Conservation (phyloP, 2,113 vertebrate species). For the Cathartes aura region DNA sequence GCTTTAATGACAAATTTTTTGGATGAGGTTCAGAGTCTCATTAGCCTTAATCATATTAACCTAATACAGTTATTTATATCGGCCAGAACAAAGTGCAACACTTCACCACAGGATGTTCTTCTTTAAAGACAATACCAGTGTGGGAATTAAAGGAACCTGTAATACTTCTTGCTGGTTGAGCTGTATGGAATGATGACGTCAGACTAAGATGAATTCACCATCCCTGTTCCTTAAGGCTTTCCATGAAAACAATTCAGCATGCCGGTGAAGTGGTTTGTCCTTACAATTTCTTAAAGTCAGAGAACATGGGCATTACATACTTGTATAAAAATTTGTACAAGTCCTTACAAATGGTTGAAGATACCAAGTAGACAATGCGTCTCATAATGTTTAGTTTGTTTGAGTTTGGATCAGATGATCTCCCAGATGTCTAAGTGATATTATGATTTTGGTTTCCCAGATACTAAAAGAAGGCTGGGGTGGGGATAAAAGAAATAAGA, state of each 20-base stretch:
- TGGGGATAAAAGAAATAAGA: background rate
- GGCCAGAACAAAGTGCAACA: slow-evolving; percentile 61
- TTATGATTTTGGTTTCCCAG: background rate
- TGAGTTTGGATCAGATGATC: background rate
- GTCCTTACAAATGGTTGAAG: background rate
- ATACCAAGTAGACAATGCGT: background rate
- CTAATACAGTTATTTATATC: slow-evolving; percentile 65
- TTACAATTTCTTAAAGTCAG: background rate
- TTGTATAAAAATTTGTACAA: background rate
- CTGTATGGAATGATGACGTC: background rate
- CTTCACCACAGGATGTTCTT: slow-evolving; percentile 7
- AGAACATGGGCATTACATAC: background rate
- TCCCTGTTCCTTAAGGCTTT: background rate
- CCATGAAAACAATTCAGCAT: background rate
- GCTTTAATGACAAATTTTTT: slow-evolving; percentile 60
- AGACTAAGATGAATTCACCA: background rate
- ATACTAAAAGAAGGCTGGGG: background rate
- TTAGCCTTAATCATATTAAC: slow-evolving; percentile 67
- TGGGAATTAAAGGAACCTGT: background rate
- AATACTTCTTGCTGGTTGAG: background rate
- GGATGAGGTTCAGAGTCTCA: slow-evolving; percentile 64
- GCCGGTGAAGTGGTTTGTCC: background rate
- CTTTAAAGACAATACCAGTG: background rate
- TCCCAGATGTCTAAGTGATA: background rate
- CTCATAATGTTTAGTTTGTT: background rate